Base-by-base conservation (phyloP, 2,797 vertebrate genomes). In the Sebastes diaconus region DNA sequence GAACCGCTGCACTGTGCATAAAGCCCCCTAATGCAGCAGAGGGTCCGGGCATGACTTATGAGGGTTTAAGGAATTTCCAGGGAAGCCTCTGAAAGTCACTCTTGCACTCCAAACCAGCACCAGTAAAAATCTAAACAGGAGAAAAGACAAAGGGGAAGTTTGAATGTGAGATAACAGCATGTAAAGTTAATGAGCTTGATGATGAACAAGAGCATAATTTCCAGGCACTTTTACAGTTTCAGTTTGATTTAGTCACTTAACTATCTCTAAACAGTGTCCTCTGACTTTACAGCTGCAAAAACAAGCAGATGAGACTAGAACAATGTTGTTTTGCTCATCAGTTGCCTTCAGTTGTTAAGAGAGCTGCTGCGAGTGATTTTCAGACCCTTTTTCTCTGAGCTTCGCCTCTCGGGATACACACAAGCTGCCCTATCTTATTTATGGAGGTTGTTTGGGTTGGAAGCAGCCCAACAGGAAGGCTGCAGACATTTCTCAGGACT, bases 81-180 rank as follows among this genome's bases (percentile, higher is more conserved):
- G 80, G 60, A 88, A 87, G 84, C 77, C 70, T 87, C 60, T 34
- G 83, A 87, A 89, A 90, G 86, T 87, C 84, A 88, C 65, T 87
- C 84, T 68, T 64, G 68, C 88, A 77, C 84, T 86, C 79, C 73
- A 86, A 88, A 90, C 85, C 90, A 91, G 90, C 89, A 90, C 87
- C 88, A 84, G 85, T 70, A 86, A 85, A 91, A 89, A 92, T 93
- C 93, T 94, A 77, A 80, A 80, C 13, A 75, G 29, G 20, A 58
- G 36, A 72, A 83, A 39, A 78, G 50, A 77, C 1, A 4, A 42
- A 25, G 34, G 16, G 9, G 8, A n/a, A 16, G 6, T 39, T 65
- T 27, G 13, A 55, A 42, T 29, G 27, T 59, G 1, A 36, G 14
- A 20, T 6, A 50, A 75, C 9, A 25, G 42, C 34, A 58, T 25